These are phyloP conservation scores for Pseudopipra pipra DNA, from an alignment of 2,113 vertebrate genomes.

Conservation along the genomic window DNA sequence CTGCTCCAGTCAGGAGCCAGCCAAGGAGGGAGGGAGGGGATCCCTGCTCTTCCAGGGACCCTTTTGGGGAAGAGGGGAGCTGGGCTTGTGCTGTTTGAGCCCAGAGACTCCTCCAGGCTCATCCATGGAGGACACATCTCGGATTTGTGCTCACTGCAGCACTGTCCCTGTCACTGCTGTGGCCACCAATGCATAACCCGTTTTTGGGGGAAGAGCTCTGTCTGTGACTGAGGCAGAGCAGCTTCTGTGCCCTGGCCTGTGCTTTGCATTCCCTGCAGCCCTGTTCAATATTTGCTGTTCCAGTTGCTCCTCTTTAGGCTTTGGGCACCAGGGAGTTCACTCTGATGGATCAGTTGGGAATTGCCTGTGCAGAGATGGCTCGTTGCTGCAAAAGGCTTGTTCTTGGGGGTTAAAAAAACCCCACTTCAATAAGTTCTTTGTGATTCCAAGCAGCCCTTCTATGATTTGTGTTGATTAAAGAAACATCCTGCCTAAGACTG, in stretches of 20 bases:
- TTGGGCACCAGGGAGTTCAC: not conserved
- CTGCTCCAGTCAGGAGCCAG: not conserved
- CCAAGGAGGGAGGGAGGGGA: not conserved
- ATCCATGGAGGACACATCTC: accelerated
- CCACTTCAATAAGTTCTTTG: not conserved
- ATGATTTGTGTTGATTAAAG: slow-evolving; percentile 27
- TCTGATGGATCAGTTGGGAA: not conserved
- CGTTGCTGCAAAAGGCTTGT: not conserved
- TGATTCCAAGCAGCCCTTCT: not conserved
- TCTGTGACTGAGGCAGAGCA: not conserved
- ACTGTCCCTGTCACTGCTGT: not conserved
- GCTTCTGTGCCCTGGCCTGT: not conserved
- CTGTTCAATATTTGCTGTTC: not conserved
- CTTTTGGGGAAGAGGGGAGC: accelerated
- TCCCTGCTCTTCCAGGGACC: not conserved
- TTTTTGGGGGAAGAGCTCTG: not conserved
- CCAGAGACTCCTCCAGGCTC: not conserved
- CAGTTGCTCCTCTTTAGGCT: accelerated
- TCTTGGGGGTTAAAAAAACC: not conserved
- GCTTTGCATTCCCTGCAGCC: not conserved
- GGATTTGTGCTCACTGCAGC: accelerated
- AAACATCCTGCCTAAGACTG: not conserved
- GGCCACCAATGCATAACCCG: not conserved
- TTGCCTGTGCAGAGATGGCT: not conserved
- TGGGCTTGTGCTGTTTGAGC: not conserved